Conservation (phyloP, 2,797 vertebrate genomes). For the Pseudotriccus pelzelni region DNA sequence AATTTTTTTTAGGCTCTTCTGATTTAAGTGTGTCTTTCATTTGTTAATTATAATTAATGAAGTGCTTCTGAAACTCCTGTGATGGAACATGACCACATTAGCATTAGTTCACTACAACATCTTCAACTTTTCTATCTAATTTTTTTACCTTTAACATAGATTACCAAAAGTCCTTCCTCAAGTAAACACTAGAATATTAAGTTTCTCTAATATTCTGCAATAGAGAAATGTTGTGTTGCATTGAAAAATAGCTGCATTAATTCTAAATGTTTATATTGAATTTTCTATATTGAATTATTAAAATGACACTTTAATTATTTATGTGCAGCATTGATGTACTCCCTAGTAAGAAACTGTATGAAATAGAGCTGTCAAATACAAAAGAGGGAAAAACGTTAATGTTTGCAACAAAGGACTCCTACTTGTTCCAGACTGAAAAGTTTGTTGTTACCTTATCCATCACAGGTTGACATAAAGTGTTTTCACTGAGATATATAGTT, state of each 20-base stretch:
- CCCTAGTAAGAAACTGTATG: conserved; percentile 23
- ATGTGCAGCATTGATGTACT: not conserved
- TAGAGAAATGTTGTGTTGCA: not conserved
- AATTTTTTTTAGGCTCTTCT: not conserved
- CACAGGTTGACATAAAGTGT: not conserved
- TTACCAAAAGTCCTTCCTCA: not conserved
- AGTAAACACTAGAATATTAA: not conserved
- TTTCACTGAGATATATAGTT: not conserved
- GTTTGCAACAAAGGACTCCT: not conserved
- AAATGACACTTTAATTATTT: conserved; percentile 56
- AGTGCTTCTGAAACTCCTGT: conserved; percentile 1
- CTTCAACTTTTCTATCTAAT: not conserved
- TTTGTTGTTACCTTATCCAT: not conserved
- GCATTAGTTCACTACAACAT: not conserved
- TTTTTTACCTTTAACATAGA: conserved; percentile 14
- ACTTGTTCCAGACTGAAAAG: not conserved
- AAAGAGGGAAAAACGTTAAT: not conserved
- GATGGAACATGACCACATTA: not conserved
- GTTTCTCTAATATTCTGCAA: conserved; percentile 10
- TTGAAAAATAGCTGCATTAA: conserved; percentile 25
- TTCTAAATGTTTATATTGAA: conserved; percentile 44
- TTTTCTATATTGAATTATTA: conserved; percentile 63
- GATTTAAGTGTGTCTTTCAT: conserved; percentile 30
- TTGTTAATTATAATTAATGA: conserved; percentile 28
- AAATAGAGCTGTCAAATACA: conserved; percentile 41